phyloP scores from a whole-genome alignment of 2,888 invertebrate genomes.

The Sabatieria punctata region DNA sequence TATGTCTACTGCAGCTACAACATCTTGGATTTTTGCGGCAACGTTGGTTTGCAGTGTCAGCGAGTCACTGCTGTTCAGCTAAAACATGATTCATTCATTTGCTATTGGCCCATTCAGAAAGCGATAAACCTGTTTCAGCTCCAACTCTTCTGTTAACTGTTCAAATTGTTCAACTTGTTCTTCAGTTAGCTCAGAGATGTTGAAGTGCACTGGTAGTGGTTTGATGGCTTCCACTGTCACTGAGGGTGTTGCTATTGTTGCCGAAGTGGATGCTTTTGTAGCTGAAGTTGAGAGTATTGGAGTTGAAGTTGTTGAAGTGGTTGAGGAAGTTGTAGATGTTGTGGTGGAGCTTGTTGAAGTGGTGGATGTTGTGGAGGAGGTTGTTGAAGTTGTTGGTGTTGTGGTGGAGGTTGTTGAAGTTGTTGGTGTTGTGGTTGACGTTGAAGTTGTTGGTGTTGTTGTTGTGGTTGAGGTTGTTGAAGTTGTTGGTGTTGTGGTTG shows the following conservation, averaged over 20 bases:
- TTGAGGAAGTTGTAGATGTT: not conserved
- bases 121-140: too few relatives aligned
- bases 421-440: not conserved
- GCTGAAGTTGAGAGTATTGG: not conserved
- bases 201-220: too few relatives aligned
- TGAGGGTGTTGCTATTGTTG: not conserved
- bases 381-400: not conserved
- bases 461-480: not conserved
- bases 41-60: too few relatives aligned
- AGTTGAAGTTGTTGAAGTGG: not conserved
- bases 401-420: not conserved
- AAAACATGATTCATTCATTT: too few relatives aligned
- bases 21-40: too few relatives aligned
- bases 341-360: not conserved
- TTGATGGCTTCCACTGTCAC: too few relatives aligned
- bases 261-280: not conserved
- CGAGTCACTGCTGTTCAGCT: too few relatives aligned
- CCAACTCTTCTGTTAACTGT: too few relatives aligned
- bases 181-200: too few relatives aligned
- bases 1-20: too few relatives aligned
- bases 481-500: not conserved
- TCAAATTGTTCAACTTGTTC: too few relatives aligned
- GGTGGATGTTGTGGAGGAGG: not conserved
- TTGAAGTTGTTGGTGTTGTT: not conserved
- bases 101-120: too few relatives aligned